phyloP scores from a whole-genome alignment of 1,140 invertebrate genomes.

The Drosophila ironensis region DNA sequence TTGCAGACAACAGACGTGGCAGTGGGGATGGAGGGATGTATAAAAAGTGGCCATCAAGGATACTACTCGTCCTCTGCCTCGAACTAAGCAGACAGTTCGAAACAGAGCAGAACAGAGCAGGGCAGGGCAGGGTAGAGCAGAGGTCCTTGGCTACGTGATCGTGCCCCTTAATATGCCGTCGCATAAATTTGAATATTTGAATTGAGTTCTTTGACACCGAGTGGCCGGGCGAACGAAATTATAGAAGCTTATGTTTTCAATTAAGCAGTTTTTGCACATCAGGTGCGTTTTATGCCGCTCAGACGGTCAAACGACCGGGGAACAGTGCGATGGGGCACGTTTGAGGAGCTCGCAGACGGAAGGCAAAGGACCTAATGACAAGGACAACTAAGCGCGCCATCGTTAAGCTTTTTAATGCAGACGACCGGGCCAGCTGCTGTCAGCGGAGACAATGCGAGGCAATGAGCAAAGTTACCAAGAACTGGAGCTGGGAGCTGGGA shows the following conservation, averaged over 20 bases:
- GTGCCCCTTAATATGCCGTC: conserved; percentile 60
- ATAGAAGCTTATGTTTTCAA: conserved; percentile 77
- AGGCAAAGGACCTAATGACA: conserved; percentile 46
- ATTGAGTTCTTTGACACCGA: conserved; percentile 39
- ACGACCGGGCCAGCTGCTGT: conserved; percentile 48
- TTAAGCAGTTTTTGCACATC: conserved; percentile 77
- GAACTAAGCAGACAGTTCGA: neutral
- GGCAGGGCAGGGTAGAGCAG: neutral
- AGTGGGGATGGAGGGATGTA: neutral
- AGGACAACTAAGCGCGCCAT: conserved; percentile 44
- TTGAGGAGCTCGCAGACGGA: neutral
- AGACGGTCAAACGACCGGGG: conserved; percentile 34
- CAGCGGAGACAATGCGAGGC: conserved; percentile 48
- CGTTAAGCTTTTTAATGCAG: conserved; percentile 71
- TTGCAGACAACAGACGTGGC: conserved; percentile 45
- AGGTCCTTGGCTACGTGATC: conserved; percentile 28
- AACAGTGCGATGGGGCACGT: neutral
- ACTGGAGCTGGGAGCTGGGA: neutral
- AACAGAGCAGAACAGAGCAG: neutral
- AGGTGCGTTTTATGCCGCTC: conserved; percentile 70
- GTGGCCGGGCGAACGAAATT: conserved; percentile 41
- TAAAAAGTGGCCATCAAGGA: conserved; percentile 14
- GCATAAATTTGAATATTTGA: conserved; percentile 72
- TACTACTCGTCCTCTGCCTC: neutral
- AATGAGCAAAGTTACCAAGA: conserved; percentile 34